These are phyloP conservation scores for Sphaerophoria taeniata DNA, from an alignment of 2,888 invertebrate species.

Conservation along the genomic window DNA sequence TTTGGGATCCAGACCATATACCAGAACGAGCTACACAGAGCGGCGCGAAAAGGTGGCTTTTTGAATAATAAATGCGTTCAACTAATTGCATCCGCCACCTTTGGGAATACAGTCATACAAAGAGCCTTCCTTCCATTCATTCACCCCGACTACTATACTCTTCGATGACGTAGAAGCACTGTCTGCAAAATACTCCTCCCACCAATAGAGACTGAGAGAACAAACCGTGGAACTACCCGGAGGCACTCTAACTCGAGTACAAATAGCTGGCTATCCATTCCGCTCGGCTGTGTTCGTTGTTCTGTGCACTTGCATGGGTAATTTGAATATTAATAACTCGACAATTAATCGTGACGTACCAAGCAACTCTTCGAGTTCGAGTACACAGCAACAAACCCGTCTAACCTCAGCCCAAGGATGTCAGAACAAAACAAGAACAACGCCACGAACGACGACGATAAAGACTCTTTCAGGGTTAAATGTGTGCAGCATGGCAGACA, in stretches of 20 bases:
- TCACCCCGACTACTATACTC: background rate
- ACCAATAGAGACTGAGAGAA: background rate
- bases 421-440: background rate
- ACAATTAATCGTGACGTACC: slow-evolving; percentile 71
- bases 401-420: slow-evolving; percentile 12
- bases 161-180: background rate
- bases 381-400: background rate
- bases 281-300: slow-evolving; percentile 47
- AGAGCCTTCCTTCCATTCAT: slow-evolving; percentile 15
- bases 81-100: slow-evolving; percentile 74
- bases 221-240: slow-evolving; percentile 29
- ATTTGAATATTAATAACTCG: slow-evolving; percentile 75
- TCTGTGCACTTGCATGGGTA: slow-evolving; percentile 70
- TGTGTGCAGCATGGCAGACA: slow-evolving; percentile 36
- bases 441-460: background rate
- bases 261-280: slow-evolving; percentile 73
- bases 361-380: slow-evolving; percentile 7
- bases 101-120: slow-evolving; percentile 58
- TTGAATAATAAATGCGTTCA: slow-evolving; percentile 73
- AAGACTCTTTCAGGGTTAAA: slow-evolving; percentile 45
- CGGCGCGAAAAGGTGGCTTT: slow-evolving; percentile 62
- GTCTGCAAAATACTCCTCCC: slow-evolving; percentile 11
- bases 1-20: slow-evolving; percentile 3
- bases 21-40: background rate
- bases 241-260: slow-evolving; percentile 64